phyloP scores from a whole-genome alignment of 2,888 invertebrate species.

The Patella pellucida region DNA sequence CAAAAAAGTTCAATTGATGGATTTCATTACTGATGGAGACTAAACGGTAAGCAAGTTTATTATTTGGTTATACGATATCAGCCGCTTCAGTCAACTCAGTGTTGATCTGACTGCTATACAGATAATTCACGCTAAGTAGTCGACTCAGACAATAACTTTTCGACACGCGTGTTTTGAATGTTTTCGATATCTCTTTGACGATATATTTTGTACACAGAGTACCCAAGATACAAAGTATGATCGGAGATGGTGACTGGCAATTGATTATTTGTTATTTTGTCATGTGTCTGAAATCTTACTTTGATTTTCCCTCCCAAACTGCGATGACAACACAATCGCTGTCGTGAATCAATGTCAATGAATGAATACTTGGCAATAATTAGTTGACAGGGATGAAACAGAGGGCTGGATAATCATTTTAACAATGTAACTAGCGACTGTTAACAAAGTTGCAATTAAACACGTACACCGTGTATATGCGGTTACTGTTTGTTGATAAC shows the following conservation, averaged over 20 bases:
- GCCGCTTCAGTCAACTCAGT: not conserved
- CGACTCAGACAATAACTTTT: slow-evolving; percentile 11
- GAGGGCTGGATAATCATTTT: not conserved
- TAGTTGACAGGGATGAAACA: not conserved
- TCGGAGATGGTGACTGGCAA: too few species aligned
- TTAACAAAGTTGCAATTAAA: too few species aligned
- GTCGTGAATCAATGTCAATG: slow-evolving; percentile 6
- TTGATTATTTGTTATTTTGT: not conserved
- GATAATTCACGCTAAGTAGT: slow-evolving; percentile 12
- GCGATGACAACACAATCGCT: slow-evolving; percentile 5
- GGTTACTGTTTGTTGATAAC: too few species aligned
- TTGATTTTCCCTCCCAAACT: slow-evolving; percentile 12
- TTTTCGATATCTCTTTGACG: slow-evolving; percentile 8
- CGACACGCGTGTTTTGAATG: slow-evolving; percentile 9
- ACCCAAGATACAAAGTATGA: too few species aligned
- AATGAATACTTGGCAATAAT: slow-evolving; percentile 9
- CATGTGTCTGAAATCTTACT: slow-evolving; percentile 4
- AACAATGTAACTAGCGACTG: too few species aligned
- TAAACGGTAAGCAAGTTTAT: slow-evolving; percentile 4
- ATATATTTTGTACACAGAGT: not conserved
- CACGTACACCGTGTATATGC: too few species aligned
- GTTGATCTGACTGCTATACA: slow-evolving; percentile 11
- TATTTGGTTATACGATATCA: slow-evolving; percentile 3
- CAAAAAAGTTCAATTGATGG: slow-evolving; percentile 11
- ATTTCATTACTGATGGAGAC: slow-evolving; percentile 7